phyloP scores from a whole-genome alignment of 2,113 vertebrate genomes.

The Pedionomus torquatus region DNA sequence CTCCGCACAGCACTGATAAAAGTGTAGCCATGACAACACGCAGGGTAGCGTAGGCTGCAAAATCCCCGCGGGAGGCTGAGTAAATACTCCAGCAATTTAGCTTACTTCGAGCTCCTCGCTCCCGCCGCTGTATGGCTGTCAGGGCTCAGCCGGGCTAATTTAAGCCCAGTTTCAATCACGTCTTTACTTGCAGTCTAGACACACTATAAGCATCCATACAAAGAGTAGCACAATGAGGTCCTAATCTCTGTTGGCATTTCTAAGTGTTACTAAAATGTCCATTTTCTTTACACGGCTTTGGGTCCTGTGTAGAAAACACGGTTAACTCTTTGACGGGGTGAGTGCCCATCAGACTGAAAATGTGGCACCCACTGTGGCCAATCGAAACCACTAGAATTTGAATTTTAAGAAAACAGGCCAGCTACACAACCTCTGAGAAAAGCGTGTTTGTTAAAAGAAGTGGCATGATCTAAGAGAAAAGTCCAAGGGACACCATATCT shows the following conservation, averaged over 20 bases:
- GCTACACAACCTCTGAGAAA: background rate
- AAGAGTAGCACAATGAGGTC: background rate
- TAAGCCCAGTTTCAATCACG: background rate
- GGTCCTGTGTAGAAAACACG: background rate
- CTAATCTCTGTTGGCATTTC: background rate
- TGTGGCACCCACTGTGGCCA: background rate
- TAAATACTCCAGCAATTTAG: background rate
- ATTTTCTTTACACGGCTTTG: background rate
- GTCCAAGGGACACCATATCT: background rate
- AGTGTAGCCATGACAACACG: constrained; percentile 39
- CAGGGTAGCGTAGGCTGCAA: background rate
- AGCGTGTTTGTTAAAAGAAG: background rate
- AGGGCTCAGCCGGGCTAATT: background rate
- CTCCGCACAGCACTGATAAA: background rate
- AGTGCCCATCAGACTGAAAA: background rate
- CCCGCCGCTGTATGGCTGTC: background rate
- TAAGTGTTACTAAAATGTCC: background rate
- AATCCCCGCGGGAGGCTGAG: background rate
- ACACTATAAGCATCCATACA: background rate
- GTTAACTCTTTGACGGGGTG: background rate
- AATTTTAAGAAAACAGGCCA: background rate
- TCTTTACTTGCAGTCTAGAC: background rate
- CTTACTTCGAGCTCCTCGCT: background rate
- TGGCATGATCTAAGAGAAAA: background rate
- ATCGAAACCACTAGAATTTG: background rate